Conservation (phyloP, 92 coral and sea anemone genomes). For the Epizoanthus scotinus region DNA sequence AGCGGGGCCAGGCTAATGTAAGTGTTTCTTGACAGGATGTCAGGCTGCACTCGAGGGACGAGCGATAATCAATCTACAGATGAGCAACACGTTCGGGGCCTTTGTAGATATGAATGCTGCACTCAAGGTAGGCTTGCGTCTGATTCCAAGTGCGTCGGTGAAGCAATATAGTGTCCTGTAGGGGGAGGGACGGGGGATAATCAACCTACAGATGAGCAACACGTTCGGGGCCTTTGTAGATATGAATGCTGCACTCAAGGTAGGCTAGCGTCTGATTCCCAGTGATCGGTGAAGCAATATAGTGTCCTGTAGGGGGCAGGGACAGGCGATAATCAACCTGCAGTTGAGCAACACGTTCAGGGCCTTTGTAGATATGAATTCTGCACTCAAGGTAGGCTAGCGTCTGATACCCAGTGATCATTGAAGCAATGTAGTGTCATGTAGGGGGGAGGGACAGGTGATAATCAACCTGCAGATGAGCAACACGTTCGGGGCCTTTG, state of each 20-base stretch:
- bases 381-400: slow-evolving; percentile 78
- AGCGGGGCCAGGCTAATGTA: not conserved
- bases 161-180: too few species aligned
- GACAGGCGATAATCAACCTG: slow-evolving; percentile 90
- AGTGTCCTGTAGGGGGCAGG: slow-evolving; percentile 52
- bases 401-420: too few species aligned
- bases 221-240: slow-evolving; percentile 98
- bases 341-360: slow-evolving; percentile 96
- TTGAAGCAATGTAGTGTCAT: not conserved
- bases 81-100: slow-evolving; percentile 96
- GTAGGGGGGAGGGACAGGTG: slow-evolving; percentile 82
- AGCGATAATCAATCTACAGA: slow-evolving; percentile 92
- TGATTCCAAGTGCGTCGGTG: too few species aligned
- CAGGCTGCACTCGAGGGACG: slow-evolving; percentile 98
- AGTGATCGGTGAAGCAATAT: not conserved
- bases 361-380: slow-evolving; percentile 96
- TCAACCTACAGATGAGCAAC: slow-evolving; percentile 93
- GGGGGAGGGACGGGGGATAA: slow-evolving; percentile 86
- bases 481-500: slow-evolving; percentile 96
- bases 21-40: slow-evolving; percentile 51
- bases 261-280: slow-evolving; percentile 26
- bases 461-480: slow-evolving; percentile 91
- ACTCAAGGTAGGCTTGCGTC: slow-evolving; percentile 65
- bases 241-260: slow-evolving; percentile 95
- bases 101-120: slow-evolving; percentile 97